Percentiles rank a stretch among this genome's conserved stretches.
phyloP scores from a whole-genome alignment of 1,140 invertebrate species.

The Leptinotarsa lineolata region DNA sequence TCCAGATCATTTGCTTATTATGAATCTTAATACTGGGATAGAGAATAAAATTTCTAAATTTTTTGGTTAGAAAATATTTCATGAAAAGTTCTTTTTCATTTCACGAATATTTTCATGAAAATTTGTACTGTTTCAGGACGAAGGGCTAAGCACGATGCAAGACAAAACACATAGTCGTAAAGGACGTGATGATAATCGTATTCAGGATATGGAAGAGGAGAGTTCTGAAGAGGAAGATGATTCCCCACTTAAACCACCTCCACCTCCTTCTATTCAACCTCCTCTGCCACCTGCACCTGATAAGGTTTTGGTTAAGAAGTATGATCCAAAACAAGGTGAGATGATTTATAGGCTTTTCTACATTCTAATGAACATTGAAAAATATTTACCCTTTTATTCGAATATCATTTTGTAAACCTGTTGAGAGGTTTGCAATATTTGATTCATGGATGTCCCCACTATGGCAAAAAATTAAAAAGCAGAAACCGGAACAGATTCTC shows the following conservation, averaged over 20 bases:
- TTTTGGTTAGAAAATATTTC: no score
- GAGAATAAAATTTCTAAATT: no score
- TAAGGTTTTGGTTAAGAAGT: constrained; percentile 95
- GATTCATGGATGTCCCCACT: no score
- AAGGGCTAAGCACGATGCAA: constrained; percentile 69
- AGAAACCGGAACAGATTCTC: no score
- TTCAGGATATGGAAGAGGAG: constrained; percentile 91
- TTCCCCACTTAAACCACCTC: constrained; percentile 57
- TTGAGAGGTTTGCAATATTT: no score
- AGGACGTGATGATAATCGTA: constrained; percentile 57
- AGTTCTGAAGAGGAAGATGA: constrained; percentile 75
- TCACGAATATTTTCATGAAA: no score
- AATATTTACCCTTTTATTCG: not conserved
- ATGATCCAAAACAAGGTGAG: constrained; percentile 88
- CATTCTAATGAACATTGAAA: not conserved
- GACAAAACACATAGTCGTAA: constrained; percentile 60
- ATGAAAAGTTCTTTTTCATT: no score
- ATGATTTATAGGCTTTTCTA: constrained; percentile 15
- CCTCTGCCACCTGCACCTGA: constrained; percentile 84
- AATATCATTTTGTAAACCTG: no score
- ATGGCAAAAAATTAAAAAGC: no score
- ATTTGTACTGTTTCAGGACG: constrained; percentile 60
- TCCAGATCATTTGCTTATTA: no score
- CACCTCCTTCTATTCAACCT: constrained; percentile 56
- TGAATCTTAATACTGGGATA: no score